Evolutionary conservation across 2,888 invertebrate species (phyloP), one percentile per base, ranked within the genome.

Genomic region (Chloroclysta siterata): DNA sequence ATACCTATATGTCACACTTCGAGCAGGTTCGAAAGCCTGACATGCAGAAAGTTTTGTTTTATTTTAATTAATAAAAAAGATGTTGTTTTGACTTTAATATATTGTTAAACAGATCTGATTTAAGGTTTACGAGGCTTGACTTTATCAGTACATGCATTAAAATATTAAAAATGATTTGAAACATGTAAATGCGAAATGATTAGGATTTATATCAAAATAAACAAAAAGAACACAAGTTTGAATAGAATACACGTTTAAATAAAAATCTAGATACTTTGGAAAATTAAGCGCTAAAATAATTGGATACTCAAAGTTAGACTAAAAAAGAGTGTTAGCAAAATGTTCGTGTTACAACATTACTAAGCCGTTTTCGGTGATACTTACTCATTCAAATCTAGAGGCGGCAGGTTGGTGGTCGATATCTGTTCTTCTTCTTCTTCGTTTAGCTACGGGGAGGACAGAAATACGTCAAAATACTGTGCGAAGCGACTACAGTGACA

Each of bases 401-500:
- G 92, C 69, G 91, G 90, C 78, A 91, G 85, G 74, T 81, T 81
- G 74, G 82, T 70, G 64, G 84, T 72, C 53, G 87, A 80, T 36
- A 89, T 77, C 65, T 87, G 84, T 59, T 88, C 89, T 51, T 88
- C 88, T 42, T 88, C 90, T 29, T 85, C 89, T 71, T 90, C 87
- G 85, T 88, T 81, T 61, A 90, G 86, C 90, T 90, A 90, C 74
- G 79, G 84, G 77, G 77, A 84, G 75, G 78, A 83, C 75, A 87
- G 80, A 79, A 74, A 85, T 80, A 89, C 83, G 84, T 90, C 89
- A 91, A 90, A 74, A 85, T 90, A 90, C 90, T 78, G 91, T 91
- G 91, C 91, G 60, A 90, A 91, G 90, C 91, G 73, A 74, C 91
- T 92, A 90, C 86, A 78, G 83, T 82, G 74, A 36, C 36, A 71